phyloP scores from a whole-genome alignment of 2,797 vertebrate species.

The Sebastes kiyomatsui region DNA sequence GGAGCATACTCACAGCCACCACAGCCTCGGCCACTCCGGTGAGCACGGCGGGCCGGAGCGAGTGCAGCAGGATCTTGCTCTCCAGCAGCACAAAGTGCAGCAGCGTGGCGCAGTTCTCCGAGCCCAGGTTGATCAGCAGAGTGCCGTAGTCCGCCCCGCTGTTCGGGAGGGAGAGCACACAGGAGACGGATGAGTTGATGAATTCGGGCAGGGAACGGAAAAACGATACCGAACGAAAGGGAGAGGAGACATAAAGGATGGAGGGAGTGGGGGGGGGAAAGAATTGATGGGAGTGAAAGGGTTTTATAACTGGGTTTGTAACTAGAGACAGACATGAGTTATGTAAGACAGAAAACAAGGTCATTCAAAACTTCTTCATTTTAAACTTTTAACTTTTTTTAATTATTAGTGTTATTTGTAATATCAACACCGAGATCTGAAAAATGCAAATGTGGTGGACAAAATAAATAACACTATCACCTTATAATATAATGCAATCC shows the following conservation, averaged over 20 bases:
- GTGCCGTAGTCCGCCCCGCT: conserved; percentile 97
- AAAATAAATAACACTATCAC: neutral
- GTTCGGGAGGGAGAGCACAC: conserved; percentile 1
- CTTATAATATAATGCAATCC: neutral
- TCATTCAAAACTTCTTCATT: neutral
- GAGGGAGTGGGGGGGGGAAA: neutral
- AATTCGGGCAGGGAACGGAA: neutral
- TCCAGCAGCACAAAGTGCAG: conserved; percentile 94
- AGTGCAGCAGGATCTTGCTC: conserved; percentile 96
- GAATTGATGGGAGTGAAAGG: neutral
- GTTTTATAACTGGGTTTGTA: neutral
- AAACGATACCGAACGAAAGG: neutral
- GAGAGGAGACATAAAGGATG: neutral
- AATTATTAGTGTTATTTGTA: neutral
- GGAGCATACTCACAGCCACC: conserved; percentile 89
- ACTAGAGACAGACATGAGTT: neutral
- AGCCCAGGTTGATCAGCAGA: conserved; percentile 93
- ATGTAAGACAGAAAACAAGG: neutral
- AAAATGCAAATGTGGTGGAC: too few species aligned
- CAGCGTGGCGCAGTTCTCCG: conserved; percentile 94
- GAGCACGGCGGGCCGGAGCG: conserved; percentile 94
- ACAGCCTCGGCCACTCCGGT: conserved; percentile 97
- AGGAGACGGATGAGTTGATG: neutral
- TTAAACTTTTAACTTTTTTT: neutral
- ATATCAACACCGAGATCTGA: too few species aligned